phyloP scores from a whole-genome alignment of 2,113 vertebrate genomes.

The Accipiter virgatus region DNA sequence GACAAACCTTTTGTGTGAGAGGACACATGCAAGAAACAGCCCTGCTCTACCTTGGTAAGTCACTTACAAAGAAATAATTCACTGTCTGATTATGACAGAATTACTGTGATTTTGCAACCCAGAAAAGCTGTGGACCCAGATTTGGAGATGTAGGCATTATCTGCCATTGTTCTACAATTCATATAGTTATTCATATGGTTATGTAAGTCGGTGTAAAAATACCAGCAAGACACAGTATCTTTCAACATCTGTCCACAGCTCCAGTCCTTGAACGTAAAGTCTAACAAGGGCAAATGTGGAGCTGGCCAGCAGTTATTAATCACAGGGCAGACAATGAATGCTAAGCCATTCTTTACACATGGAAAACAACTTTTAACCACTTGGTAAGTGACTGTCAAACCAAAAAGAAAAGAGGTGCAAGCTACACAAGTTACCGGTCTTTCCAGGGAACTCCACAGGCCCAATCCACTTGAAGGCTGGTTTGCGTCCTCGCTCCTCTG shows the following conservation, averaged over 20 bases:
- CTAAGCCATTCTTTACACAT: background rate
- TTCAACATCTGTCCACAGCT: background rate
- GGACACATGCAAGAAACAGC: background rate
- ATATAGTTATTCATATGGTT: background rate
- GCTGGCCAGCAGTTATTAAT: background rate
- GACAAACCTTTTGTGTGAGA: background rate
- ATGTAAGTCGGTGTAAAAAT: background rate
- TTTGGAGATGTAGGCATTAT: background rate
- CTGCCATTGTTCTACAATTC: background rate
- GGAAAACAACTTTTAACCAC: background rate
- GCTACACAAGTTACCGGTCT: constrained; percentile 50
- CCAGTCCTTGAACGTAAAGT: background rate
- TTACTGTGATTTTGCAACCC: background rate
- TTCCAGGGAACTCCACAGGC: constrained; percentile 78
- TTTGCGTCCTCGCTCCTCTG: constrained; percentile 86
- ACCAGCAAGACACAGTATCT: background rate
- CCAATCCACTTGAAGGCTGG: constrained; percentile 94
- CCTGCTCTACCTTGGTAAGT: background rate
- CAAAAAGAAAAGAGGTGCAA: background rate
- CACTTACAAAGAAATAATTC: background rate
- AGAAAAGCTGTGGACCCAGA: background rate
- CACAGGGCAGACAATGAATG: background rate
- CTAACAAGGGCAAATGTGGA: background rate
- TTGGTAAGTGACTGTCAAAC: background rate
- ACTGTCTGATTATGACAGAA: background rate